A percentile compares a stretch with the other conserved stretches of the same genome.
These are phyloP conservation scores for Drosophila macrothrix DNA, from an alignment of 2,888 invertebrate species.

Conservation along the genomic window DNA sequence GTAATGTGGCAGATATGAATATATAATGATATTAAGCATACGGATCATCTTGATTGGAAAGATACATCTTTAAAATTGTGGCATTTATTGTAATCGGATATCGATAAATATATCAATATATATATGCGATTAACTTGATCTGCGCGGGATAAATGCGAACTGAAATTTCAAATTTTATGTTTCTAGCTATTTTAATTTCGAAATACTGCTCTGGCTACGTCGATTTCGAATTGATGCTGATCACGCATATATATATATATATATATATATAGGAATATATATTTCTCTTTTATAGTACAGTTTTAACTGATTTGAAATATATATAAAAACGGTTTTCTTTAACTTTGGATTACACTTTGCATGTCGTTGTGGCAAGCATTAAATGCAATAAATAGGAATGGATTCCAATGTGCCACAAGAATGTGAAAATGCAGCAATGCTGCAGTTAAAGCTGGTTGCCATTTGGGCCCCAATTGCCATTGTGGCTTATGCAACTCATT, in stretches of 20 bases:
- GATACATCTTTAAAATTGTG: background rate
- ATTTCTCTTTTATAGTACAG: background rate
- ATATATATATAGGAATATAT: background rate
- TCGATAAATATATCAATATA: background rate
- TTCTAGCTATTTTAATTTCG: background rate
- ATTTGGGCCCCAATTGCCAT: slow-evolving; percentile 50
- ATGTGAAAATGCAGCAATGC: slow-evolving; percentile 20
- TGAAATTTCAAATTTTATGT: background rate
- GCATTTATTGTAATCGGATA: background rate
- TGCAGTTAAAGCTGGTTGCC: slow-evolving; percentile 35
- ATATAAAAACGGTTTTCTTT: background rate
- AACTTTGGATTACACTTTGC: background rate
- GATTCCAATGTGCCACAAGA: slow-evolving; percentile 29
- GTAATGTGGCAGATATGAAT: background rate
- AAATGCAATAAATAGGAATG: background rate
- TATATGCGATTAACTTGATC: background rate
- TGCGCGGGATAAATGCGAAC: background rate
- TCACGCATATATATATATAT: background rate
- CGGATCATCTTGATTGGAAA: background rate
- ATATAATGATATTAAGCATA: background rate
- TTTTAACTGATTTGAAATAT: background rate
- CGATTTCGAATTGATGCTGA: background rate
- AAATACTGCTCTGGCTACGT: background rate
- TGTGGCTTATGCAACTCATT: slow-evolving; percentile 77
- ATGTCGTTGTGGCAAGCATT: background rate